Conservation (phyloP, 2,797 vertebrate genomes). For the Triplophysa bombifrons region DNA sequence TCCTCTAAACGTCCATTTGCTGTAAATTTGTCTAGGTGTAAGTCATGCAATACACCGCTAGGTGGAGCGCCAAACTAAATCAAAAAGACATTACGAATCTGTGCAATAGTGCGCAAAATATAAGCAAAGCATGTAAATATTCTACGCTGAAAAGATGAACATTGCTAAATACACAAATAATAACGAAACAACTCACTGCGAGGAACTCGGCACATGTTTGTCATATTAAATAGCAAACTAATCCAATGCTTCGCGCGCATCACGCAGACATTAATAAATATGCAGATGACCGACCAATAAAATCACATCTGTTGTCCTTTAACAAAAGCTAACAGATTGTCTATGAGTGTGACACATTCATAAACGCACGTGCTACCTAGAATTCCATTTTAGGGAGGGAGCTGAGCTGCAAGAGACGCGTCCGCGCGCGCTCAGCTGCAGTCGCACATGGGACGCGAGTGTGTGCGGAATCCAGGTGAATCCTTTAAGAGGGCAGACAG, state of each 20-base stretch:
- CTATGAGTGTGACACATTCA: conserved; percentile 30
- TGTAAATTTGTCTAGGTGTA: no score
- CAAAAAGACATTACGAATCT: background rate
- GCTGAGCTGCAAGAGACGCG: conserved; percentile 31
- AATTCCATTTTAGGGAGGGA: conserved; percentile 55
- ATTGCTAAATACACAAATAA: background rate
- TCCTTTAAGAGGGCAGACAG: conserved; percentile 5
- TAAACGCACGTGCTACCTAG: conserved; percentile 30
- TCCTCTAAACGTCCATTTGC: background rate
- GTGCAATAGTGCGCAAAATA: background rate
- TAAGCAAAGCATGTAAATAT: background rate
- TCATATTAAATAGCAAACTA: background rate
- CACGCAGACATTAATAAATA: background rate
- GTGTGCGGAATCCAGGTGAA: conserved; percentile 26
- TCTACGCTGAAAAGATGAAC: background rate
- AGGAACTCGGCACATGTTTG: background rate
- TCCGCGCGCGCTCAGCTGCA: conserved; percentile 20
- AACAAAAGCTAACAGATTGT: background rate
- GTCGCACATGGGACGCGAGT: conserved; percentile 24
- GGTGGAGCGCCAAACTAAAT: background rate
- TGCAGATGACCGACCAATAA: background rate
- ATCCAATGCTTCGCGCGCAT: background rate
- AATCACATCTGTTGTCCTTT: background rate
- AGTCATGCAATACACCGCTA: background rate
- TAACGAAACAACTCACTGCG: background rate